Base-by-base conservation (phyloP, 2,113 vertebrate genomes). In the Chaetodon trifascialis region DNA sequence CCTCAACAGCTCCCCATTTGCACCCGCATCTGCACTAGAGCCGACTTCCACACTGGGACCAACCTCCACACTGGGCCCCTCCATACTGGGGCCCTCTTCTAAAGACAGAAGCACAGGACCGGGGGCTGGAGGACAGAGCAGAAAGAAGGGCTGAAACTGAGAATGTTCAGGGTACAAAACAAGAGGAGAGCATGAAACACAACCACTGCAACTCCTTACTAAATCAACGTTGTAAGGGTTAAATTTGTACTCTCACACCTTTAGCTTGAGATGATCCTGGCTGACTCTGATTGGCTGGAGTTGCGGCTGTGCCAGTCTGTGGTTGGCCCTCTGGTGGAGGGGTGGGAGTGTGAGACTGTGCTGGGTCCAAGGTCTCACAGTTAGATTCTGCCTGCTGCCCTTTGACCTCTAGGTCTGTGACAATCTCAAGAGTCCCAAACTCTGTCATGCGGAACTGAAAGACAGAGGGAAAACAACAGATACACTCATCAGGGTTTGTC, bases 351-450 rank as follows among this genome's bases (percentile, higher is more conserved):
- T 94, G 92, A 59, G 94, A 92, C 14, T 81, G 81, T 21, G 88
- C 88, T 0, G 90, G 91, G 84, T 95, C 90, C 84, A 89, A 88
- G 47, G 85, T 86, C 66, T 86, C 70, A 38, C 60, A 21, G 1
- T 92, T 90, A 58, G 90, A 59, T 73, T 86, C 76, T 4, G 74
- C 71, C 66, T 85, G 82, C 66, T 92, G 90, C 34, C 89, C 94
- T 94, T 96, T 97, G 42, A 92, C 96, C 88, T 98, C 97, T 16
- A 54, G 76, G 89, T 99, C 97, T 46, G 98, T 98, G 84, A 99
- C 97, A 46, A 99, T 97, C 94, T 99, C 98, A 86, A 99, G 91
- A 21, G 97, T 98, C 80, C 97, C 97, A 91, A 99, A 99, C 88
- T 99, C 98, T 78, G 97, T 99, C 91, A 99, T 97, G 76, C 97